phyloP scores from a whole-genome alignment of 2,888 invertebrate genomes.

The Ligdia adustata region DNA sequence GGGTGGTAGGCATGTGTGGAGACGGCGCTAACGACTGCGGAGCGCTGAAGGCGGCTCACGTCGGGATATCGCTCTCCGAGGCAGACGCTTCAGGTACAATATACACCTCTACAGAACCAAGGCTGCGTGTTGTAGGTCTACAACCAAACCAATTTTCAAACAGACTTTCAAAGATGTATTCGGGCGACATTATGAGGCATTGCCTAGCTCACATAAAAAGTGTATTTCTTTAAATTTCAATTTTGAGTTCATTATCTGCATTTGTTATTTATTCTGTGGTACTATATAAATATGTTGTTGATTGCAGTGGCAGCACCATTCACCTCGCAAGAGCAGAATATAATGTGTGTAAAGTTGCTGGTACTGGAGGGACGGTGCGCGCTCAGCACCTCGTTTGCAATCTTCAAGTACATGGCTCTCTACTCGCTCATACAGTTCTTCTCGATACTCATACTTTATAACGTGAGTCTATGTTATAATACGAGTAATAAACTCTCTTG shows the following conservation, averaged over 20 bases:
- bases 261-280: no score
- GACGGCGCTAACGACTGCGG: conserved; percentile 95
- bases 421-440: conserved; percentile 96
- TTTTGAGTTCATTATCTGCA: no score
- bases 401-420: conserved; percentile 96
- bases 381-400: conserved; percentile 94
- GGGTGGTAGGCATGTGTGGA: conserved; percentile 89
- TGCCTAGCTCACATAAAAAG: no score
- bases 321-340: conserved; percentile 92
- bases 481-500: no score
- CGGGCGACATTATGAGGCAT: no score
- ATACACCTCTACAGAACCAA: no score
- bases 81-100: conserved; percentile 91
- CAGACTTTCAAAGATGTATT: no score
- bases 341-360: conserved; percentile 91
- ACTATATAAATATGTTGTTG: no score
- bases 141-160: no score
- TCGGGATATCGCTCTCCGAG: conserved; percentile 94
- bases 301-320: conserved; percentile 93
- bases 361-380: conserved; percentile 94
- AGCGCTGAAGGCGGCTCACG: conserved; percentile 93
- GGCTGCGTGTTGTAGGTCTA: no score
- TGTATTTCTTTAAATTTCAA: no score
- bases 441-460: conserved; percentile 91
- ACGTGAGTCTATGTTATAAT: conserved; percentile 85